phyloP scores from a whole-genome alignment of 2,888 invertebrate genomes.

The Bellardia pandia region DNA sequence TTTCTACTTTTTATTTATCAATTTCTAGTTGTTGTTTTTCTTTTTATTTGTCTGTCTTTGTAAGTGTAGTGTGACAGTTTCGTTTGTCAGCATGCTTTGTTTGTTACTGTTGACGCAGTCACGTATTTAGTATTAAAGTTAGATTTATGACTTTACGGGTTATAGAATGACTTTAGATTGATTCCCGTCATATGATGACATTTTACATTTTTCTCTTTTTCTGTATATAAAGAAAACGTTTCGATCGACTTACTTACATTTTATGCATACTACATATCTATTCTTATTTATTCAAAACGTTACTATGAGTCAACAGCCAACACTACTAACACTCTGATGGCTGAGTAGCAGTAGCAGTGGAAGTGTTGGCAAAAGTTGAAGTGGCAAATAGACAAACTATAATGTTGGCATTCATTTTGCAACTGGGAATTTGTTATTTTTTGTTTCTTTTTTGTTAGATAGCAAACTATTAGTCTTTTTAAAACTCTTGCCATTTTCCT shows the following conservation, averaged over 20 bases:
- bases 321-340: slow-evolving; percentile 4
- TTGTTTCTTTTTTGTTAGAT: neutral
- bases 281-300: slow-evolving; percentile 62
- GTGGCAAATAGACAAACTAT: slow-evolving; percentile 54
- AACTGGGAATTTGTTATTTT: neutral
- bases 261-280: neutral
- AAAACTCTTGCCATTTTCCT: slow-evolving; percentile 58
- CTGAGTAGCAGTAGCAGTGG: neutral
- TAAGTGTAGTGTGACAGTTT: neutral
- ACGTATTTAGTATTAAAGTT: slow-evolving; percentile 82
- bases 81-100: neutral
- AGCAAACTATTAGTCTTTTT: slow-evolving; percentile 53
- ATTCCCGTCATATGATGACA: slow-evolving; percentile 83
- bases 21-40: slow-evolving; percentile 5
- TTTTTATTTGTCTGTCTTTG: neutral
- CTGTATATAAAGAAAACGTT: neutral
- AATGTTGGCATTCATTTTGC: slow-evolving; percentile 52
- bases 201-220: slow-evolving; percentile 74
- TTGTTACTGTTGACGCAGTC: slow-evolving; percentile 78
- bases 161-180: slow-evolving; percentile 83
- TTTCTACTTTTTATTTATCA: neutral
- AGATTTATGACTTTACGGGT: slow-evolving; percentile 83
- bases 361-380: neutral
- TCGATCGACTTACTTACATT: slow-evolving; percentile 4
- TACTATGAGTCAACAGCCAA: slow-evolving; percentile 25